A percentile compares a stretch with the other conserved stretches of the same genome.
These are phyloP conservation scores for Cheilosia impressa DNA, from an alignment of 2,888 invertebrate species.

Conservation along the genomic window DNA sequence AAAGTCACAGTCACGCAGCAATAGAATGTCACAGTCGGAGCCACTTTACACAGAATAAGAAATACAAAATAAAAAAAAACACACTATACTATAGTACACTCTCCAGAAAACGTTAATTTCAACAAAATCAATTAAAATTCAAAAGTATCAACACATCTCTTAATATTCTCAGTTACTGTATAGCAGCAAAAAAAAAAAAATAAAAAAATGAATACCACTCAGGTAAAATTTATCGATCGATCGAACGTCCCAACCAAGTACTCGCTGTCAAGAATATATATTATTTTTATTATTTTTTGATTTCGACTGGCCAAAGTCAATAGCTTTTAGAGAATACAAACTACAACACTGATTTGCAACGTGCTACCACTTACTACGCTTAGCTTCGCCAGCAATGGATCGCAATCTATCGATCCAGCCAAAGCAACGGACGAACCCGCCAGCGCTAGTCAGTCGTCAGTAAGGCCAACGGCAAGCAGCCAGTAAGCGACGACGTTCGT, in stretches of 20 bases:
- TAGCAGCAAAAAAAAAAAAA: too few relatives aligned
- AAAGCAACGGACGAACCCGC: conserved; percentile 42
- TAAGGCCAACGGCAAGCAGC: conserved; percentile 52
- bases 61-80: background rate
- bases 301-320: conserved; percentile 41
- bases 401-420: conserved; percentile 62
- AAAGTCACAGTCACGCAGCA: conserved; percentile 24
- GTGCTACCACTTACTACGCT: conserved; percentile 70
- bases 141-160: conserved; percentile 11
- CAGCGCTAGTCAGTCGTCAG: conserved; percentile 46
- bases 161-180: background rate
- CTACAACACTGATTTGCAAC: conserved; percentile 75
- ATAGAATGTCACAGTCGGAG: background rate
- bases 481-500: conserved; percentile 41
- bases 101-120: background rate
- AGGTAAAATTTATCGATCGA: conserved; percentile 20
- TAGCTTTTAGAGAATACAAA: conserved; percentile 72
- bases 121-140: conserved; percentile 9
- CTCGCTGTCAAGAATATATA: conserved; percentile 12
- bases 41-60: background rate
- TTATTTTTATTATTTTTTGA: conserved; percentile 24
- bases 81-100: background rate
- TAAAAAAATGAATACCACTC: background rate
- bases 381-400: conserved; percentile 63
- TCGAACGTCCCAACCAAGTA: background rate